Percentiles rank a stretch among this genome's conserved stretches.
Conservation (phyloP, 2,113 vertebrate genomes). For the Ceyx cyanopectus region DNA sequence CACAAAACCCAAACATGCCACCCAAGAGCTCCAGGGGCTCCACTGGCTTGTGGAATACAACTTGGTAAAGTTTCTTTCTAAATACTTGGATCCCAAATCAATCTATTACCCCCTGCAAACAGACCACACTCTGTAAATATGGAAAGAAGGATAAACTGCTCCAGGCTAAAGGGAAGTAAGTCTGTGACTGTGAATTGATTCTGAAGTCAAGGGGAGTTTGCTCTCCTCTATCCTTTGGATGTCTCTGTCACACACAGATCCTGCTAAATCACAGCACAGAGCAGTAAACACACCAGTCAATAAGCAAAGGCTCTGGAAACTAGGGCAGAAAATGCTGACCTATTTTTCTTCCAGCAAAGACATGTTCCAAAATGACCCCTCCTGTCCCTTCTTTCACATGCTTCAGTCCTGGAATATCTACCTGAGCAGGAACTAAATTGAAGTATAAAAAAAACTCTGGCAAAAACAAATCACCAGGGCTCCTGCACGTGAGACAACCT, state of each 20-base stretch:
- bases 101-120: neutral
- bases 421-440: neutral
- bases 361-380: conserved; percentile 13
- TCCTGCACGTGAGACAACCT: neutral
- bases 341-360: conserved; percentile 29
- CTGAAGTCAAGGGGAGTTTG: neutral
- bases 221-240: neutral
- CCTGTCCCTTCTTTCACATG: neutral
- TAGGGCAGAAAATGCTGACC: conserved; percentile 49
- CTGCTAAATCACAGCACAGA: neutral
- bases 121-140: neutral
- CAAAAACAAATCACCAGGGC: neutral
- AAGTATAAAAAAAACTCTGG: neutral
- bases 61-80: neutral
- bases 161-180: neutral
- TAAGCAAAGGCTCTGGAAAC: conserved; percentile 9
- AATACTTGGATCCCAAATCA: neutral
- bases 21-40: neutral
- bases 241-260: accelerated
- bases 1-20: neutral
- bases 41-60: neutral
- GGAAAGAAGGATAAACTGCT: neutral
- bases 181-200: neutral
- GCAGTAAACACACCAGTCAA: neutral
- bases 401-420: neutral